Evolutionary conservation across 1,140 invertebrate species (phyloP), one percentile per base, ranked within the genome.

Genomic region (Steinernema khuongi): DNA sequence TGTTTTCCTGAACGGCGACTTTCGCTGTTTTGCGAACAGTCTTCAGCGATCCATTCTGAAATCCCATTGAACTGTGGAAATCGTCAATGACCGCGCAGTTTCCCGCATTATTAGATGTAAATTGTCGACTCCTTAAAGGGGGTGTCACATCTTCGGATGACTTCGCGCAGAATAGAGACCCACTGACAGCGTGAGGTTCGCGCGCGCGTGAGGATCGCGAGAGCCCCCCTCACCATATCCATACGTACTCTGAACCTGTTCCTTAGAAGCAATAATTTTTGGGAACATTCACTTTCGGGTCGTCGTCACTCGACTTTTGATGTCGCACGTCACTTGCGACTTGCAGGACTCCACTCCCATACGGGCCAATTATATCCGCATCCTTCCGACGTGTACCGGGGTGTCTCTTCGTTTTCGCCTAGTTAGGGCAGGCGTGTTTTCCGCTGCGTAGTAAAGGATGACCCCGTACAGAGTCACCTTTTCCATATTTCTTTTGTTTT

Each of bases 211-310:
- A 14, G 50, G 26, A 26, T 11, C 11, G 26, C 4, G 50, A 60
- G 50, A 11, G 4, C 19, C 50, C 26, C 50, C 50, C 26, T 60
- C 22, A 60, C 19, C 14, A 22, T 60, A 60, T 60, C 14, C 50
- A 60, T 60, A 60, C 50, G 36, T 41, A n/a, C 50, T 4, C 14
- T 60, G 50, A 60, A 60, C 50, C 50, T 60, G 50, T 60, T 60
- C 19, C 19, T 22, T 22, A 60, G 50, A 11, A 60, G 50, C 50
- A 60, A 60, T 60, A 60, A 60, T 60, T 60, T 60, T n/a, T 60
- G 50, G 50, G 50, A 60, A 60, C 50, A 60, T 60, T 60, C 50
- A 60, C 50, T 60, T 60, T 60, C 50, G 22, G 50, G 50, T 60
- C 50, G 50, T 11, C 50, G 50, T 60, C 50, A 60, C 50, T 60